Evolutionary conservation across 1,140 invertebrate genomes (phyloP).

Genomic region (Chlorops oryzae): DNA sequence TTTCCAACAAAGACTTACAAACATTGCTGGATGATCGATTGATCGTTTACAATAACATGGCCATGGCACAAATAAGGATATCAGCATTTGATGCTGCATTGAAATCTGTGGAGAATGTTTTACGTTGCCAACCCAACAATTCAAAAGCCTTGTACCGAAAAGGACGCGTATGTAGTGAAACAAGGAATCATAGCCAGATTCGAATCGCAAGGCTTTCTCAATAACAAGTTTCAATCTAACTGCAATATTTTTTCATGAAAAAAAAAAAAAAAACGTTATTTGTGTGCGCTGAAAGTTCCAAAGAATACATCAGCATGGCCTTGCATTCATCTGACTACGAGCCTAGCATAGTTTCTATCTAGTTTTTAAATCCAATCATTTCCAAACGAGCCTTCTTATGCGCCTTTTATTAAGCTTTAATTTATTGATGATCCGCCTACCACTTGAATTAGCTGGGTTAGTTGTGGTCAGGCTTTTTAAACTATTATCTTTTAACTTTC

Average conservation of each 20-base stretch:
- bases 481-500: constrained; percentile 12
- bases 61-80: constrained; percentile 80
- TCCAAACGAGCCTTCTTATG: background rate
- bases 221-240: too few relatives aligned
- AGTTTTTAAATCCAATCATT: background rate
- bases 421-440: background rate
- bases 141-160: constrained; percentile 85
- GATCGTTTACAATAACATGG: constrained; percentile 84
- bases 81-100: constrained; percentile 75
- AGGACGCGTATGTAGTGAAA: constrained; percentile 54
- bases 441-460: background rate
- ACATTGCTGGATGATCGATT: constrained; percentile 67
- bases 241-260: background rate
- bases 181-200: background rate
- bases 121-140: constrained; percentile 77
- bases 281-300: too few relatives aligned
- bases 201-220: background rate
- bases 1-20: constrained; percentile 55
- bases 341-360: background rate
- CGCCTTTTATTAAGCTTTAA: background rate
- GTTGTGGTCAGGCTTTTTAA: background rate
- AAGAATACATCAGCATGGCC: too few relatives aligned
- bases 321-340: too few relatives aligned
- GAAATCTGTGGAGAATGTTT: constrained; percentile 70
- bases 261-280: too few relatives aligned